phyloP scores from a whole-genome alignment of 2,888 invertebrate genomes.

The Brachyptera putata region DNA sequence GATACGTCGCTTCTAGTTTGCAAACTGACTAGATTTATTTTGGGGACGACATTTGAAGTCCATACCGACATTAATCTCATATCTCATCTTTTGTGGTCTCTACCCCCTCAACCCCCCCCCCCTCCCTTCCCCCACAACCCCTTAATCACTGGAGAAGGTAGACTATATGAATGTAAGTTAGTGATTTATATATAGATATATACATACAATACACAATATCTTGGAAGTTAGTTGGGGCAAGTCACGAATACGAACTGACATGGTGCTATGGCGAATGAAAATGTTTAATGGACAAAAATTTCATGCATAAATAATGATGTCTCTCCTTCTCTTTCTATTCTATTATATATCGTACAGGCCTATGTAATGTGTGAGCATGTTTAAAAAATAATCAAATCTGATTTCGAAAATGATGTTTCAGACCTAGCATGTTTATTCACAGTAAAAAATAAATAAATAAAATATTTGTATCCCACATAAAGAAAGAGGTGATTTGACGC shows the following conservation, averaged over 20 bases:
- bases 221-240: not conserved
- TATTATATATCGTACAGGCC: too few species aligned
- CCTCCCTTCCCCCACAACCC: not conserved
- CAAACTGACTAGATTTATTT: not conserved
- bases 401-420: too few species aligned
- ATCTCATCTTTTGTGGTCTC: slow-evolving; percentile 18
- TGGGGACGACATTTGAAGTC: not conserved
- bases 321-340: not conserved
- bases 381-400: too few species aligned
- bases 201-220: not conserved
- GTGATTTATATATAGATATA: not conserved
- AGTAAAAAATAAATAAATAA: too few species aligned
- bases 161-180: too few species aligned
- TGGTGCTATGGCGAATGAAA: not conserved
- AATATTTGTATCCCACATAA: too few species aligned
- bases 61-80: slow-evolving; percentile 18
- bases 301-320: not conserved
- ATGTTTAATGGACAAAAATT: not conserved
- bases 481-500: too few species aligned
- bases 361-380: too few species aligned
- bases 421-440: too few species aligned
- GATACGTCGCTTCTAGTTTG: not conserved
- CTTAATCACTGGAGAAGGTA: too few species aligned
- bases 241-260: not conserved
- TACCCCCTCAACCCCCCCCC: not conserved